Evolutionary conservation across 2,888 invertebrate genomes (phyloP).

Genomic region (Clistopyga incitator): DNA sequence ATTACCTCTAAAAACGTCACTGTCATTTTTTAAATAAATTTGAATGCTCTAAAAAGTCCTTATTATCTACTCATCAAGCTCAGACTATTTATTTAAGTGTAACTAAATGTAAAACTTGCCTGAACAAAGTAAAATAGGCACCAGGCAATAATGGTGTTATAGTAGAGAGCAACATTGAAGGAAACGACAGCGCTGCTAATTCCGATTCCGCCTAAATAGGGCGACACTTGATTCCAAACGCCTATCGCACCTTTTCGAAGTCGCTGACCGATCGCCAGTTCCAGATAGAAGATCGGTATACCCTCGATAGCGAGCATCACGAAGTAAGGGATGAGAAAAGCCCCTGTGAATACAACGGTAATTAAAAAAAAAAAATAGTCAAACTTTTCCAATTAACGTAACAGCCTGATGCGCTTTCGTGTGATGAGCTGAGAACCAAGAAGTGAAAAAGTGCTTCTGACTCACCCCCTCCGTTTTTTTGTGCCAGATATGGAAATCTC

Average conservation of each 20-base stretch:
- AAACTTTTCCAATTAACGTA: slow-evolving; percentile 16
- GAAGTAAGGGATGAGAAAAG: slow-evolving; percentile 98
- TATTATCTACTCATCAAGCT: no score
- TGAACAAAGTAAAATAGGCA: slow-evolving; percentile 97
- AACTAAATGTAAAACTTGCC: slow-evolving; percentile 76
- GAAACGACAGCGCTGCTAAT: slow-evolving; percentile 98
- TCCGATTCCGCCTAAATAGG: slow-evolving; percentile 95
- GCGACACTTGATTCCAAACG: slow-evolving; percentile 97
- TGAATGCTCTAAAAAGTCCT: no score
- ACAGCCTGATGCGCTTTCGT: neutral
- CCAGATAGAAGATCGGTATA: slow-evolving; percentile 97
- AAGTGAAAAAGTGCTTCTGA: slow-evolving; percentile 34
- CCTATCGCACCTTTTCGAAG: slow-evolving; percentile 97
- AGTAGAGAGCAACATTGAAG: slow-evolving; percentile 98
- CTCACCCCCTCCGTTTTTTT: slow-evolving; percentile 95
- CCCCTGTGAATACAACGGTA: slow-evolving; percentile 86
- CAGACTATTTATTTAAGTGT: neutral
- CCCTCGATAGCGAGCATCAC: slow-evolving; percentile 98
- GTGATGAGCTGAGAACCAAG: neutral
- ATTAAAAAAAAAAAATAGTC: neutral
- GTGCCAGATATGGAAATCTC: slow-evolving; percentile 97
- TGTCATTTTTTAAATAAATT: no score
- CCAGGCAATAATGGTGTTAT: slow-evolving; percentile 99
- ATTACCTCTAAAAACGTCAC: no score
- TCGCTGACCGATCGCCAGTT: slow-evolving; percentile 97